These are phyloP conservation scores for Dynastes grantii DNA, from an alignment of 2,888 invertebrate species.

Conservation along the genomic window DNA sequence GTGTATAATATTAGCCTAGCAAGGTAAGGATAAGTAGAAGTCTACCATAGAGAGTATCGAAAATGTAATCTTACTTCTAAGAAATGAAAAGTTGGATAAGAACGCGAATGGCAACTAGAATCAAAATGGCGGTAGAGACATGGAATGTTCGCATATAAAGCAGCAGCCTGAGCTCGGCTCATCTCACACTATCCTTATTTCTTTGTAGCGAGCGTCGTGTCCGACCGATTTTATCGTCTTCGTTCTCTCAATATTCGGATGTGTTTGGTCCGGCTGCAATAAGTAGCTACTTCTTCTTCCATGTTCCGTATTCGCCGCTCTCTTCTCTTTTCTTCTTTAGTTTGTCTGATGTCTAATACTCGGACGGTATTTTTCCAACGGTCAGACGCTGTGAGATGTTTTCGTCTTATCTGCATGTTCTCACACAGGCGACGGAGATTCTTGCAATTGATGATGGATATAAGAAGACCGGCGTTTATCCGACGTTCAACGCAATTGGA, in stretches of 20 bases:
- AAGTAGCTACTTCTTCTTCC: conserved; percentile 20
- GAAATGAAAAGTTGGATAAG: conserved; percentile 37
- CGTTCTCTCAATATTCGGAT: conserved; percentile 26
- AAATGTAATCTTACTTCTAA: conserved; percentile 39
- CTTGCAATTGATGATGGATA: conserved; percentile 45
- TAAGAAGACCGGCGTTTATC: conserved; percentile 35
- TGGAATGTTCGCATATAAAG: conserved; percentile 35
- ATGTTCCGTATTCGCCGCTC: background rate
- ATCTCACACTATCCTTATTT: conserved; percentile 28
- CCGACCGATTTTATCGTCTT: conserved; percentile 36
- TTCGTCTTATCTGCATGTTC: conserved; percentile 39
- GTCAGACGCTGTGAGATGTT: conserved; percentile 33
- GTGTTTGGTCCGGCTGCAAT: conserved; percentile 40
- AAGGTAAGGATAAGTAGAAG: background rate
- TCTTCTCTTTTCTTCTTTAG: background rate
- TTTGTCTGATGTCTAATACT: conserved; percentile 16
- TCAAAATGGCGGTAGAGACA: conserved; percentile 31
- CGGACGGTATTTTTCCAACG: conserved; percentile 15
- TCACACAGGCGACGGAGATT: conserved; percentile 1
- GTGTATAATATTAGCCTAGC: background rate
- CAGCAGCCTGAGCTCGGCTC: conserved; percentile 28
- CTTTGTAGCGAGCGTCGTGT: conserved; percentile 28
- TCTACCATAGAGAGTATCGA: conserved; percentile 24
- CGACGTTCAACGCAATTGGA: conserved; percentile 45
- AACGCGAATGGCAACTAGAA: background rate